These are phyloP conservation scores for Drosophila robusta DNA, from an alignment of 2,888 invertebrate genomes.

Conservation along the genomic window DNA sequence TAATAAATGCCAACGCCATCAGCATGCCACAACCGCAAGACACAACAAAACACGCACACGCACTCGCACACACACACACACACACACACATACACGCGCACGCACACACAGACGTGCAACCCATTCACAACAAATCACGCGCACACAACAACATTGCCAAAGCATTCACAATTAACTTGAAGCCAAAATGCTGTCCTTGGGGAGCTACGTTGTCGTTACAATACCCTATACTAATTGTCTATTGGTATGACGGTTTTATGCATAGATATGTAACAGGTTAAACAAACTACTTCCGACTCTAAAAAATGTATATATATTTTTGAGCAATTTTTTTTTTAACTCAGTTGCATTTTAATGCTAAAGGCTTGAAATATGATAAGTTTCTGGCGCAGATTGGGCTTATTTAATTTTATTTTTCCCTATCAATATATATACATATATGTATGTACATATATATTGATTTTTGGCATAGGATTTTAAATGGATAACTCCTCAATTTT, in stretches of 20 bases:
- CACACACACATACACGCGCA: slow-evolving; percentile 24
- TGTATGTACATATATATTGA: too few relatives aligned
- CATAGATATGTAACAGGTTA: too few relatives aligned
- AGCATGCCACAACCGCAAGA: slow-evolving; percentile 52
- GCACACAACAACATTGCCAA: slow-evolving; percentile 34
- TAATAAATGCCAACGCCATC: slow-evolving; percentile 52
- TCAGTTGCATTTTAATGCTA: too few relatives aligned
- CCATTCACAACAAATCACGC: slow-evolving; percentile 75
- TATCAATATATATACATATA: too few relatives aligned
- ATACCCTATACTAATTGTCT: neutral
- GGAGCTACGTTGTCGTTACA: slow-evolving; percentile 23
- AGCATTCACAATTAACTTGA: slow-evolving; percentile 73
- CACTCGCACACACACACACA: slow-evolving; percentile 5
- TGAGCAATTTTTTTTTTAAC: too few relatives aligned
- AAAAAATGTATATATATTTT: too few relatives aligned
- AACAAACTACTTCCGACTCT: too few relatives aligned
- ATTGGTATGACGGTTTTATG: neutral
- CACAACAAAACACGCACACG: slow-evolving; percentile 14
- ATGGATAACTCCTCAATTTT: too few relatives aligned
- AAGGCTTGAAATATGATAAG: too few relatives aligned
- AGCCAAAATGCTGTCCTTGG: slow-evolving; percentile 75
- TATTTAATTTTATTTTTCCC: too few relatives aligned
- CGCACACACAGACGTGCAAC: slow-evolving; percentile 35
- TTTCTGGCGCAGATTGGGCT: too few relatives aligned
- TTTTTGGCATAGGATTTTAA: too few relatives aligned